A percentile compares a stretch with the other conserved stretches of the same genome.
Conservation (phyloP, 2,888 invertebrate genomes). For the Silvanus unidentatus region DNA sequence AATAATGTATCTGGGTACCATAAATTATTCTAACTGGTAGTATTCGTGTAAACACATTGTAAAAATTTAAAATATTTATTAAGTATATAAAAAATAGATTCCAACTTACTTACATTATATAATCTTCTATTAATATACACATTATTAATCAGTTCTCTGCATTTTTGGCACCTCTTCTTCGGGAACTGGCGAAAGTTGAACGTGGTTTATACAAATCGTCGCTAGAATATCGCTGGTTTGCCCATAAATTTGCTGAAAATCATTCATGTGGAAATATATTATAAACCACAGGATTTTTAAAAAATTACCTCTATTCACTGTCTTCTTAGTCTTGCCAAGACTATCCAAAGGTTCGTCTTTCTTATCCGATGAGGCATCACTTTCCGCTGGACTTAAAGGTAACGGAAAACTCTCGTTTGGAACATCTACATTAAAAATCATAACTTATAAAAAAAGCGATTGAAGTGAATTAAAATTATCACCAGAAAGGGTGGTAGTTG, state of each 20-base stretch:
- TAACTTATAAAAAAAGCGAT: too few relatives aligned
- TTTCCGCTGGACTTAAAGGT: constrained; percentile 41
- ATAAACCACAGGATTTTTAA: background rate
- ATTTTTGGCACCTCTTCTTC: constrained; percentile 41
- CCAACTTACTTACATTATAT: background rate
- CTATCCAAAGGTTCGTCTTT: constrained; percentile 24
- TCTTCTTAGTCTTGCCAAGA: constrained; percentile 20
- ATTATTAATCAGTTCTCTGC: constrained; percentile 14
- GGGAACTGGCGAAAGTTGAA: constrained; percentile 52
- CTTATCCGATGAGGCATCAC: constrained; percentile 34
- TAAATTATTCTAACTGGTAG: too few relatives aligned
- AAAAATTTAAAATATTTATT: constrained; percentile 1
- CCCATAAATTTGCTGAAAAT: constrained; percentile 1
- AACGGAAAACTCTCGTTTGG: constrained; percentile 30
- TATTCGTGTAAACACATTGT: too few relatives aligned
- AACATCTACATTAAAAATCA: background rate
- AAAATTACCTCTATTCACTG: constrained; percentile 3
- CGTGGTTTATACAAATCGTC: constrained; percentile 69
- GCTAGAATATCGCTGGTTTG: constrained; percentile 56
- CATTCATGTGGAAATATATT: background rate
- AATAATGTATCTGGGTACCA: too few relatives aligned
- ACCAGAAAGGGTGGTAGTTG: too few relatives aligned
- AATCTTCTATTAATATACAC: too few relatives aligned
- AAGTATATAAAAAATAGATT: constrained; percentile 12
- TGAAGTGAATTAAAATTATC: too few relatives aligned